Conservation (phyloP, 2,113 vertebrate genomes). For the Sarotherodon lohbergeri region DNA sequence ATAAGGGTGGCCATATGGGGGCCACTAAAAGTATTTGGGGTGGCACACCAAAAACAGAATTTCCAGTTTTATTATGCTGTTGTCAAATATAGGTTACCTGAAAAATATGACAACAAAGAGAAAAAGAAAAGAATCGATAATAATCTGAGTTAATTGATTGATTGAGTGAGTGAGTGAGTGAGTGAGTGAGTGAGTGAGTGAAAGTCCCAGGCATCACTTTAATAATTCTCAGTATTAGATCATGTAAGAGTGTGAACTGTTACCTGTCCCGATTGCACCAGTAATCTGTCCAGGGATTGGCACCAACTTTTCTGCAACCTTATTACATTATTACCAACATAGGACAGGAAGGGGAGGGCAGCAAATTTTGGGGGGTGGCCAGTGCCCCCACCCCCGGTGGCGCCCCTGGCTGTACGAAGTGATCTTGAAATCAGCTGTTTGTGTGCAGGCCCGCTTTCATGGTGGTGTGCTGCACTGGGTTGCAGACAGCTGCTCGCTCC, state of each 20-base stretch:
- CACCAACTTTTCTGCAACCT: not conserved
- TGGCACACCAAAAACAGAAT: not conserved
- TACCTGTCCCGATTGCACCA: not conserved
- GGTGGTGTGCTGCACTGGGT: slow-evolving; percentile 28
- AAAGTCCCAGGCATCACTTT: not conserved
- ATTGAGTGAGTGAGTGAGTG: not conserved
- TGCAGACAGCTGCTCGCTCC: slow-evolving; percentile 64
- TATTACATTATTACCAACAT: not conserved
- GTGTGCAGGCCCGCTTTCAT: not conserved
- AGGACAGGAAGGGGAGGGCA: not conserved
- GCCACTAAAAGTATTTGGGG: not conserved
- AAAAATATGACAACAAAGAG: not conserved
- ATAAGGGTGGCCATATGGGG: not conserved
- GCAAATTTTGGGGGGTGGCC: not conserved
- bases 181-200: not conserved
- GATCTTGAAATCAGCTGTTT: slow-evolving; percentile 1
- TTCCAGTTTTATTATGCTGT: not conserved
- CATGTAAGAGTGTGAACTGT: not conserved
- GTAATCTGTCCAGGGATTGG: not conserved
- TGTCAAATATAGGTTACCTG: not conserved
- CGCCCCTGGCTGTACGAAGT: not conserved
- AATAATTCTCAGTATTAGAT: not conserved
- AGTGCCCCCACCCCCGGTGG: not conserved
- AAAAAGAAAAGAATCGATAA: not conserved
- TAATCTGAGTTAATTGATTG: not conserved